phyloP scores from a whole-genome alignment of 2,888 invertebrate species.

The Pomacea canaliculata region DNA sequence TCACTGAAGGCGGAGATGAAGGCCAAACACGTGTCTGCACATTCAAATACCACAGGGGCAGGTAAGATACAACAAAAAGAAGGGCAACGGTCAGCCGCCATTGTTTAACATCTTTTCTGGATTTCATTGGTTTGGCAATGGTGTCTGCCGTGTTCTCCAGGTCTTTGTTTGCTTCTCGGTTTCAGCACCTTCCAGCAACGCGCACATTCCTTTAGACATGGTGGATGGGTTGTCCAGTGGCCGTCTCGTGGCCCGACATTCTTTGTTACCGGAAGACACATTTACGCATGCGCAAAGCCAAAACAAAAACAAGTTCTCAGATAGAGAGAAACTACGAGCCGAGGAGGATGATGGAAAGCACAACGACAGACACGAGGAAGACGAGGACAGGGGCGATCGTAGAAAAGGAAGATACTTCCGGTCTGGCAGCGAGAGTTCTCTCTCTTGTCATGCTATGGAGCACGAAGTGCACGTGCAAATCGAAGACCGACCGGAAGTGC shows the following conservation, averaged over 20 bases:
- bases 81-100: too few species aligned
- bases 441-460: conserved; percentile 12
- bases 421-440: conserved; percentile 19
- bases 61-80: too few species aligned
- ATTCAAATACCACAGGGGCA: too few species aligned
- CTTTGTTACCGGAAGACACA: not conserved
- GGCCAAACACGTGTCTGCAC: not conserved
- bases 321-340: not conserved
- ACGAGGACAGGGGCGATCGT: not conserved
- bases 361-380: not conserved
- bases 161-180: too few species aligned
- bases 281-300: too few species aligned
- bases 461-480: conserved; percentile 23
- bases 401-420: not conserved
- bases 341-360: conserved; percentile 5
- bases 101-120: too few species aligned
- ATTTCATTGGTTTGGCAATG: too few species aligned
- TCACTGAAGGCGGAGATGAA: conserved; percentile 6
- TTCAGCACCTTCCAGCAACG: too few species aligned
- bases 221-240: not conserved
- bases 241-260: not conserved
- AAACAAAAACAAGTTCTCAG: not conserved
- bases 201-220: not conserved
- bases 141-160: too few species aligned
- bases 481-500: not conserved